Evolutionary conservation across 2,797 vertebrate genomes (phyloP), one percentile per base, ranked within the genome.

Genomic region (Sebastes matsubarae): DNA sequence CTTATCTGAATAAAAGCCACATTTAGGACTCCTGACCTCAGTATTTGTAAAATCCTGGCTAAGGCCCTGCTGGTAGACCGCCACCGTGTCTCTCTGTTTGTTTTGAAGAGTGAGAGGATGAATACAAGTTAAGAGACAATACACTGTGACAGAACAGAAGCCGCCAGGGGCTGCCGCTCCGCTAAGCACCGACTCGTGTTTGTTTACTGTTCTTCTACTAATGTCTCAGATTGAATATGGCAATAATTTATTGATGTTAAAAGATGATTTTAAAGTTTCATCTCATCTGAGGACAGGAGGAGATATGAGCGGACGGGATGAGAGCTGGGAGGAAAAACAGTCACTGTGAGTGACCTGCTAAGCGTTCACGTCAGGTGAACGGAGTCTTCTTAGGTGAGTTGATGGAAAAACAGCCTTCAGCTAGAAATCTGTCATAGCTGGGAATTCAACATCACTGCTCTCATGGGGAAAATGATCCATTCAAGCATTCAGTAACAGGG

Each of bases 351-450:
- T 80, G 72, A 85, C 77, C 75, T 57, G 54, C 34, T 72, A 69
- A 38, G 67, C 7, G 54, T 74, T 71, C 64, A 50, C 24, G 63
- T 77, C 75, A 79, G 85, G 66, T 73, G 71, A 84, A 86, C 29
- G 27, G 9, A 69, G 68, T 68, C 30, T 18, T 83, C 42, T 72
- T 55, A 55, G 69, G 70, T 79, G 72, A 75, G 59, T 7, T 63
- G 72, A 78, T 64, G 68, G 32, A 74, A 76, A 84, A 86, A 80
- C 61, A 76, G 81, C 88, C 85, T 63, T 54, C 55, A 86, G 87
- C 72, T 32, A 80, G 14, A 68, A 55, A 66, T 80, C 52, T 67
- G 79, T 79, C 74, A 58, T 2, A 30, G 59, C 77, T 30, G 73
- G 32, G 65, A 20, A 82, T 78, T 87, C 82, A 82, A 74, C 69